phyloP scores from a whole-genome alignment of 1,140 invertebrate species.

The Drosophila nigrodunni region DNA sequence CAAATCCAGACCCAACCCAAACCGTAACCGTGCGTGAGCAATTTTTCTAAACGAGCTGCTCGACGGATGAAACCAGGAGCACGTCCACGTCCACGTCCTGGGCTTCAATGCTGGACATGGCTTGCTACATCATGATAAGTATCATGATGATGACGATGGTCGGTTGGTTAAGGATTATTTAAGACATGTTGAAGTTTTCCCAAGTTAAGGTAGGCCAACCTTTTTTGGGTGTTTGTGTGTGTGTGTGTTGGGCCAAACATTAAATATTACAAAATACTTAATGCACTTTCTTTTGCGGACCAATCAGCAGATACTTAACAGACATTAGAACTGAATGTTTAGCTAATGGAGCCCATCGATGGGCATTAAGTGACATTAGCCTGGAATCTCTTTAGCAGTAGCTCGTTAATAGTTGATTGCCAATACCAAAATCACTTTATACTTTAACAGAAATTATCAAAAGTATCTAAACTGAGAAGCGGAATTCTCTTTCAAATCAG shows the following conservation, averaged over 20 bases:
- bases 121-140: slow-evolving; percentile 14
- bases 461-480: too few species aligned
- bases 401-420: not conserved
- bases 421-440: not conserved
- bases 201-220: slow-evolving; percentile 16
- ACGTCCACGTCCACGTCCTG: slow-evolving; percentile 71
- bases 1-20: slow-evolving; percentile 9
- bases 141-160: slow-evolving; percentile 31
- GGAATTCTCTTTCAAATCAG: too few species aligned
- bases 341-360: slow-evolving; percentile 49
- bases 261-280: slow-evolving; percentile 52
- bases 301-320: slow-evolving; percentile 37
- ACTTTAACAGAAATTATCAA: too few species aligned
- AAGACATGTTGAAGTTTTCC: slow-evolving; percentile 20
- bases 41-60: slow-evolving; percentile 61
- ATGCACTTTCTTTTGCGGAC: slow-evolving; percentile 25
- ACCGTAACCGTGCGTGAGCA: slow-evolving; percentile 68
- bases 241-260: slow-evolving; percentile 1
- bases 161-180: slow-evolving; percentile 37
- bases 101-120: slow-evolving; percentile 27
- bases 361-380: slow-evolving; percentile 27
- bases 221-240: not conserved
- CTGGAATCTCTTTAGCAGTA: not conserved
- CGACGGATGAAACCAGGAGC: slow-evolving; percentile 32
- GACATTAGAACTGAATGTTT: slow-evolving; percentile 23